Evolutionary conservation across 2,113 vertebrate species (phyloP), one percentile per base, ranked within the genome.

Genomic region (Stigmatopora nigra): DNA sequence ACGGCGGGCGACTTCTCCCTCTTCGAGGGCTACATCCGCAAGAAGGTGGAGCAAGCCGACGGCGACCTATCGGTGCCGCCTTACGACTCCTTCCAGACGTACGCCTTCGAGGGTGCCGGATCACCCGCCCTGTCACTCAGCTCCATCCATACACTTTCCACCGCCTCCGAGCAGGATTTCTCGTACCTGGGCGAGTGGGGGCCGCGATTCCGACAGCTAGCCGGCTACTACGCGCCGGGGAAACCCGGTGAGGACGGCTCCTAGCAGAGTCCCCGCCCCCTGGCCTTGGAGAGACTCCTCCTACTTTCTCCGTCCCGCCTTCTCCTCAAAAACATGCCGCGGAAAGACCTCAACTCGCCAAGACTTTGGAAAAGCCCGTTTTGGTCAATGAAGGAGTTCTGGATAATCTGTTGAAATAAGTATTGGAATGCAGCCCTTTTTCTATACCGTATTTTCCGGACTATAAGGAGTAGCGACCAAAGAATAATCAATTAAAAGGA

Each of bases 81-180:
- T 36, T 99, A 98, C 14, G 97, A 99, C 90, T 97, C 96, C 0
- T 98, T 99, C 91, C 97, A 98, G 91, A 98, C 95, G 67, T 99
- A 99, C 5, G 97, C 95, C 81, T 96, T 98, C 1, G 97, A 99
- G 88, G 97, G 97, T 82, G 89, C 79, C 41, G 91, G 87, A 86
- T 98, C 97, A 3, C 93, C 94, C 0, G 91, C 93, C 4, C 92
- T 93, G 55, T 98, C 97, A 1, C 91, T 99, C 76, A 99, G 97
- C 90, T 98, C 97, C 76, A 95, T 99, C 89, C 92, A 93, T 89
- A 95, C 94, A 46, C 87, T 93, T 79, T 98, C 96, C 64, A 95
- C 92, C 22, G 68, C 89, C 69, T 98, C 96, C 0, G 95, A 98
- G 87, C 97, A 97, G 90, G 97, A 98, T 92, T 98, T 98, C 87